A percentile compares a stretch with the other conserved stretches of the same genome.
These are phyloP conservation scores for Leucoptera coffeella DNA, from an alignment of 2,888 invertebrate species.

Conservation along the genomic window DNA sequence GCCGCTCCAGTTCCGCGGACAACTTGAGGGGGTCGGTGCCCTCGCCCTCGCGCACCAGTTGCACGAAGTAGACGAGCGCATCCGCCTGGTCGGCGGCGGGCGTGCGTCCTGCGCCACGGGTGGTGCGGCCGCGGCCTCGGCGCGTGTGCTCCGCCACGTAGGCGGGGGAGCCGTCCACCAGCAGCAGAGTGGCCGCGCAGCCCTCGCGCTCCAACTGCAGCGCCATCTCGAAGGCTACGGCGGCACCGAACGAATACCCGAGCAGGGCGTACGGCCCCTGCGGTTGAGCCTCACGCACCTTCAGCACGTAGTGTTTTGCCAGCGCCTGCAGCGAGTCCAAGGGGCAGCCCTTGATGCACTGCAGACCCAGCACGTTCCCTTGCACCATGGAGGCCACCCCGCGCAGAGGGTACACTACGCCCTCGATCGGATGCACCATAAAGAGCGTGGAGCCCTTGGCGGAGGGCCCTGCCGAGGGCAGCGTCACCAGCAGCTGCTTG, in stretches of 20 bases:
- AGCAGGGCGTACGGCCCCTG: conserved; percentile 81
- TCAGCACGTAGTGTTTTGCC: conserved; percentile 65
- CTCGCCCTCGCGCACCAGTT: conserved; percentile 67
- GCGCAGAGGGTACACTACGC: conserved; percentile 66
- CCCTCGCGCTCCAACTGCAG: conserved; percentile 77
- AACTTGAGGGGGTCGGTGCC: no score
- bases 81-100: conserved; percentile 59
- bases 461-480: conserved; percentile 39
- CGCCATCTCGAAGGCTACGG: conserved; percentile 93
- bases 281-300: conserved; percentile 71
- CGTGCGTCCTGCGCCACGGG: conserved; percentile 45
- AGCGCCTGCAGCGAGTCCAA: conserved; percentile 63
- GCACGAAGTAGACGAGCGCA: conserved; percentile 76
- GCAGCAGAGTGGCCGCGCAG: no score
- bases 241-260: conserved; percentile 95
- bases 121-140: conserved; percentile 43
- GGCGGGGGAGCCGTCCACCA: conserved; percentile 87
- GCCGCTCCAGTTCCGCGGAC: conserved; percentile 57
- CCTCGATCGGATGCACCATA: conserved; percentile 85
- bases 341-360: conserved; percentile 76
- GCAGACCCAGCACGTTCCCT: conserved; percentile 81
- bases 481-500: conserved; percentile 59
- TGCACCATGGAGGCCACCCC: conserved; percentile 66
- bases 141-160: conserved; percentile 73
- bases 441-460: conserved; percentile 51